Evolutionary conservation across 2,113 vertebrate genomes (phyloP), one percentile per base, ranked within the genome.

Genomic region (Caloenas nicobarica): DNA sequence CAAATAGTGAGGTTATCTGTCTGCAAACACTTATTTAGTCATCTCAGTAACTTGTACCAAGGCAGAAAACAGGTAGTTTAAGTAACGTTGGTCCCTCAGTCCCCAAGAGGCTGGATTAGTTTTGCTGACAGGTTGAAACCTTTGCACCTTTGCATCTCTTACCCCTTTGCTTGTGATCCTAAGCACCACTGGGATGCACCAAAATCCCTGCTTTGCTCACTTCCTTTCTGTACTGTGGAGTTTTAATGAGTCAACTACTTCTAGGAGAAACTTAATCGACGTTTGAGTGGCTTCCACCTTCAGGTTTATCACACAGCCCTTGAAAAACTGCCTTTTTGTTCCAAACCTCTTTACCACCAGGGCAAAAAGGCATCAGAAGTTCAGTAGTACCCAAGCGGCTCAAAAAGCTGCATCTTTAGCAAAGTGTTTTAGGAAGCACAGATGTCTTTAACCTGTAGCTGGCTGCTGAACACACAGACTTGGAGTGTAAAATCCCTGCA

Each of bases 21-120:
- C 91, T 42, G 91, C 92, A 97, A 97, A 96, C 94, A 96, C 96
- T 96, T 90, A 57, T 80, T 94, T 91, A 91, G 70, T 58, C 78
- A 92, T 92, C 89, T 95, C 89, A 95, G 81, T 70, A 94, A 93
- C 62, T 89, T 81, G 66, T 78, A 57, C 60, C 34, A 84, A n/a
- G 40, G 57, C 54, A 85, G 40, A 92, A 94, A 87, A 78, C 31
- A 42, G 15, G 69, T 66, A 24, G 53, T 80, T 82, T 70, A 73
- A 60, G 68, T 56, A 21, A 86, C 9, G 13, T 23, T 66, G 23
- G 33, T 40, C 31, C 50, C 44, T 81, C 31, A 36, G 16, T 79
- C 54, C 53, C 25, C 46, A 50, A 72, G 40, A 40, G 9, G 16
- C 28, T 84, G 14, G 11, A 23, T 36, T 69, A 73, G 29, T 17